These are phyloP conservation scores for Enchytraeus crypticus DNA, from an alignment of 2,888 invertebrate genomes.

Conservation along the genomic window DNA sequence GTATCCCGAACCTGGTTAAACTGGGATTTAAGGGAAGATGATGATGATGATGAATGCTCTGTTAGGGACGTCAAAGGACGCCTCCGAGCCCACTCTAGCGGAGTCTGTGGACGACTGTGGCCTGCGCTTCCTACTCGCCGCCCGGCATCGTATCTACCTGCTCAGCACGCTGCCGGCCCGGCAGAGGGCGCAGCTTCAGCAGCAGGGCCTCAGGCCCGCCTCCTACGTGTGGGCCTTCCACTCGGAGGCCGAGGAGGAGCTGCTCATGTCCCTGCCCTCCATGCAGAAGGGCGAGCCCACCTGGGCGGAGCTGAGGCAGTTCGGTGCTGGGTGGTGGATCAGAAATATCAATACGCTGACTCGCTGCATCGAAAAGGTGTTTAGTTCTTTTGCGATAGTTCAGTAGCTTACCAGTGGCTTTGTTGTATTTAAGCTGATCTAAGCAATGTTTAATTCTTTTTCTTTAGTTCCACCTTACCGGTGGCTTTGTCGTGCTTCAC, in stretches of 20 bases:
- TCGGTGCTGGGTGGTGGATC: constrained; percentile 95
- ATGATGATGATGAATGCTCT: too few species aligned
- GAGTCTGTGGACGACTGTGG: constrained; percentile 83
- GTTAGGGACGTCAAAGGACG: too few species aligned
- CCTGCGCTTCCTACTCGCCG: constrained; percentile 83
- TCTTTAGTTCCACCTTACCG: too few species aligned
- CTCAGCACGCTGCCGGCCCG: constrained; percentile 82
- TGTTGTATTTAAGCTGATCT: too few species aligned
- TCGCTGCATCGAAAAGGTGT: constrained; percentile 71
- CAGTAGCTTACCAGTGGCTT: not conserved
- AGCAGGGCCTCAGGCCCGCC: constrained; percentile 58
- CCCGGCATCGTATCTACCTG: constrained; percentile 94
- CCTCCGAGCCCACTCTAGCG: constrained; percentile 3
- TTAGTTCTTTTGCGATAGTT: not conserved
- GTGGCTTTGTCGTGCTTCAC: too few species aligned
- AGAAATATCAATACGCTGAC: constrained; percentile 72
- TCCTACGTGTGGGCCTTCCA: constrained; percentile 98
- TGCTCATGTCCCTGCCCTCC: constrained; percentile 70
- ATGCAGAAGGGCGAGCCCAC: constrained; percentile 54
- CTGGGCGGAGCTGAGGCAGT: constrained; percentile 81
- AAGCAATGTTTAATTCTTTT: too few species aligned
- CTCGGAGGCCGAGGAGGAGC: constrained; percentile 91
- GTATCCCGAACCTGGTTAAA: too few species aligned
- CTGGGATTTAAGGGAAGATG: too few species aligned
- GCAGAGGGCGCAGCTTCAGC: constrained; percentile 75